phyloP scores from a whole-genome alignment of 2,113 vertebrate genomes.

The Plecotus auritus region DNA sequence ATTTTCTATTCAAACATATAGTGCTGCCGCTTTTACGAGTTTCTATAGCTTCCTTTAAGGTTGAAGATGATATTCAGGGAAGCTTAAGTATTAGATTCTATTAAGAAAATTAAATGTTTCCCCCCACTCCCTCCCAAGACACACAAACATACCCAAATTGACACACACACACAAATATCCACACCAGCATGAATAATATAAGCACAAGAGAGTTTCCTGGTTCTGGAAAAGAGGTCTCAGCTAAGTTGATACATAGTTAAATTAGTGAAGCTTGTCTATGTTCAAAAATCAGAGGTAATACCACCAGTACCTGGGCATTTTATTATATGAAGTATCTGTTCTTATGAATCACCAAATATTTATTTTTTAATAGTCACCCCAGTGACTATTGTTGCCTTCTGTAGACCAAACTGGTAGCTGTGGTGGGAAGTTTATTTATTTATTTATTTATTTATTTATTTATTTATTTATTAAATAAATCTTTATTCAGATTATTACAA shows the following conservation, averaged over 20 bases:
- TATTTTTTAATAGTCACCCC: slow-evolving; percentile 13
- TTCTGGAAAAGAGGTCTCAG: slow-evolving; percentile 12
- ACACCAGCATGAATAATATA: not conserved
- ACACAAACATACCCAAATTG: not conserved
- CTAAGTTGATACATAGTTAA: slow-evolving; percentile 10
- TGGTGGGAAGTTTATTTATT: not conserved
- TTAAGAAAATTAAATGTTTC: not conserved
- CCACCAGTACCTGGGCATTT: slow-evolving; percentile 8
- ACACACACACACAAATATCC: not conserved
- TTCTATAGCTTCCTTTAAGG: not conserved
- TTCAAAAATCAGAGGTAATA: slow-evolving; percentile 13
- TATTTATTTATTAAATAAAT: too few species aligned
- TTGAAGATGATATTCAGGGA: not conserved
- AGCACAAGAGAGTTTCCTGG: not conserved
- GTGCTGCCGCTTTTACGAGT: not conserved
- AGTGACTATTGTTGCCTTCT: slow-evolving; percentile 4
- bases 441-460: too few species aligned
- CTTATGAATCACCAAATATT: not conserved
- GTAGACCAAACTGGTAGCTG: not conserved
- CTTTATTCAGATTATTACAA: too few species aligned
- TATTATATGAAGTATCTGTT: slow-evolving; percentile 17
- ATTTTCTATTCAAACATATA: not conserved
- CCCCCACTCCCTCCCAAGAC: not conserved
- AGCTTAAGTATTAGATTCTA: not conserved
- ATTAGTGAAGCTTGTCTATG: slow-evolving; percentile 5